Percentiles rank a stretch among this genome's conserved stretches.
Conservation (phyloP, 1,140 invertebrate genomes). For the Drosophila sechellia region DNA sequence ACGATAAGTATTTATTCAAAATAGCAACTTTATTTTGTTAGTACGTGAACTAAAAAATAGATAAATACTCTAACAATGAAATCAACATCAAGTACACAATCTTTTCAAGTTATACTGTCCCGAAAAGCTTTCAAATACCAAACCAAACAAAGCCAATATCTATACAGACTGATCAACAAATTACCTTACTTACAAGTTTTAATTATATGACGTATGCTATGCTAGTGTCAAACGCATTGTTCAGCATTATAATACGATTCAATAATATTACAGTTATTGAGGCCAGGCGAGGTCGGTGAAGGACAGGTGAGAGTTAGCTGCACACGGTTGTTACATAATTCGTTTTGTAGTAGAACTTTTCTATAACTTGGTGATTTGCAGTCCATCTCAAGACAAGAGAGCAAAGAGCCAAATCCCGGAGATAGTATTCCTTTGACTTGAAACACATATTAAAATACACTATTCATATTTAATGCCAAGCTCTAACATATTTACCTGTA, state of each 20-base stretch:
- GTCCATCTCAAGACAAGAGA: constrained; percentile 6
- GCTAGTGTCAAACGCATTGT: constrained; percentile 20
- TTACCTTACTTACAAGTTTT: background rate
- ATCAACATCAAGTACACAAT: background rate
- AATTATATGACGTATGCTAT: constrained; percentile 11
- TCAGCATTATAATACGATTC: constrained; percentile 55
- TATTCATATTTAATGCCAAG: background rate
- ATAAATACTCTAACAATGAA: background rate
- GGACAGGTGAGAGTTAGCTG: constrained; percentile 87
- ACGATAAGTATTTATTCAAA: background rate
- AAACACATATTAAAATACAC: constrained; percentile 4
- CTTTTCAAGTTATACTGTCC: background rate
- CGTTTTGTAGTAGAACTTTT: constrained; percentile 47
- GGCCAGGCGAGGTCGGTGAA: constrained; percentile 91
- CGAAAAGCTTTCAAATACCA: background rate
- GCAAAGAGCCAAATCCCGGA: background rate
- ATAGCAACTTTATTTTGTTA: background rate
- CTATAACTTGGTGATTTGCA: constrained; percentile 12
- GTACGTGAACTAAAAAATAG: background rate
- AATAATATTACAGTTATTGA: constrained; percentile 87
- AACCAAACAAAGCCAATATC: background rate
- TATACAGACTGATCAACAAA: background rate
- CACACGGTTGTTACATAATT: constrained; percentile 35
- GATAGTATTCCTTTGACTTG: constrained; percentile 9
- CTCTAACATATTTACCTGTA: background rate